These are phyloP conservation scores for Labeo rohita DNA, from an alignment of 2,113 vertebrate species.

Conservation along the genomic window DNA sequence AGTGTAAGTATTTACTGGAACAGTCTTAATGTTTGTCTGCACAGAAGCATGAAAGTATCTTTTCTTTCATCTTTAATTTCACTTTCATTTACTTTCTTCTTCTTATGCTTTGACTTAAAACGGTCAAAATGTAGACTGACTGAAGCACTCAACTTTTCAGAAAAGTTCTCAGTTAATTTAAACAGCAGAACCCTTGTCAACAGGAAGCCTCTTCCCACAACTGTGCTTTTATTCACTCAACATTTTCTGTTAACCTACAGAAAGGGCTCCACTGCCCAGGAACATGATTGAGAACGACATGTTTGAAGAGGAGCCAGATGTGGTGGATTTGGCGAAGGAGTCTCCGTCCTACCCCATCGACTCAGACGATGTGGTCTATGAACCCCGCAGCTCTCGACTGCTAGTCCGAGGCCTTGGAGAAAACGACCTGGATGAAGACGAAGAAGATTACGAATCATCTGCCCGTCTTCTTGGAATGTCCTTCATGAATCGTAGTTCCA, in stretches of 20 bases:
- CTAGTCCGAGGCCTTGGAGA: conserved; percentile 93
- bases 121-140: not conserved
- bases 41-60: not conserved
- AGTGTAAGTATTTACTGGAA: conserved; percentile 7
- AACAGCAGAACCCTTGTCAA: not conserved
- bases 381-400: conserved; percentile 90
- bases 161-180: not conserved
- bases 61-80: conserved; percentile 4
- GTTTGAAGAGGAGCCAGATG: conserved; percentile 97
- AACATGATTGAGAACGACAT: conserved; percentile 99
- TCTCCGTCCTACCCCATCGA: conserved; percentile 89
- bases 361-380: conserved; percentile 89
- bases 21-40: not conserved
- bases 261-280: conserved; percentile 85
- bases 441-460: conserved; percentile 95
- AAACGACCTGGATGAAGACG: conserved; percentile 92
- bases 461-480: conserved; percentile 95
- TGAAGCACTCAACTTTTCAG: not conserved
- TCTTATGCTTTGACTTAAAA: not conserved
- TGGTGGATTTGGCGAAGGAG: conserved; percentile 94
- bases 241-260: conserved; percentile 72
- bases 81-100: not conserved
- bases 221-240: not conserved
- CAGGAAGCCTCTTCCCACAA: conserved; percentile 37
- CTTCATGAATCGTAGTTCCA: conserved; percentile 94